Base-by-base conservation (phyloP, 2,113 vertebrate species). In the Burhinus bistriatus region DNA sequence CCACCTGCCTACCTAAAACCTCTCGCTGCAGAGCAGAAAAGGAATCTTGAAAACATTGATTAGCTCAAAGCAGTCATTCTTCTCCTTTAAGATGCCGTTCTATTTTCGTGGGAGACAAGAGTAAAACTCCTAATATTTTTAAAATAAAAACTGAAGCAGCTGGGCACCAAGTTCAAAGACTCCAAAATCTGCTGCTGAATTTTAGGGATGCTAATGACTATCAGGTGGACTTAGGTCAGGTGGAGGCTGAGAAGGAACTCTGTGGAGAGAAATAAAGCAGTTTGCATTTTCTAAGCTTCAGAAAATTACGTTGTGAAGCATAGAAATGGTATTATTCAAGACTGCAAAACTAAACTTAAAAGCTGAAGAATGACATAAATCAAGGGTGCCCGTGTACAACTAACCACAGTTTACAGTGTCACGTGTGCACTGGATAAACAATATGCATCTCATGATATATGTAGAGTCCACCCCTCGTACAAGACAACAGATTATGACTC, bases 381-480 rank as follows among this genome's bases (percentile, higher is more conserved):
- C 32, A 88, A 80, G 34, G 34, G 23, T 38, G 13, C 8, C 15
- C 2, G 1, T 7, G 32, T n/a, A n/a, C 9, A 87, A 42, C 23
- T 52, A 61, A 4, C 32, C 4, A 5, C 27, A 40, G 30, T 18
- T 64, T 7, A 22, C 51, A 59, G 73, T 2, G 22, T 47, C 29
- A 29, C 0, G 2, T 4, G 21, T 42, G 61, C 58, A 12, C 12
- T 5, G 26, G 17, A 42, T 9, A 71, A 81, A 18, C 51, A 51
- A 45, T 3, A 3, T 0, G 3, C 3, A 27, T 11, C 44, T 45
- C 34, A 11, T 1, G 3, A 11, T 15, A 10, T 0, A 10, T 2
- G 14, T 1, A 30, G 26, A 49, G 10, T 5, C n/a, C 1, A 1
- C 15, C 15, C 29, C 5, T 70, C 45, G 21, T 1, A 38, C 23